A percentile compares a stretch with the other conserved stretches of the same genome.
phyloP scores from a whole-genome alignment of 2,888 invertebrate species.

The Heterodera filipjevi region DNA sequence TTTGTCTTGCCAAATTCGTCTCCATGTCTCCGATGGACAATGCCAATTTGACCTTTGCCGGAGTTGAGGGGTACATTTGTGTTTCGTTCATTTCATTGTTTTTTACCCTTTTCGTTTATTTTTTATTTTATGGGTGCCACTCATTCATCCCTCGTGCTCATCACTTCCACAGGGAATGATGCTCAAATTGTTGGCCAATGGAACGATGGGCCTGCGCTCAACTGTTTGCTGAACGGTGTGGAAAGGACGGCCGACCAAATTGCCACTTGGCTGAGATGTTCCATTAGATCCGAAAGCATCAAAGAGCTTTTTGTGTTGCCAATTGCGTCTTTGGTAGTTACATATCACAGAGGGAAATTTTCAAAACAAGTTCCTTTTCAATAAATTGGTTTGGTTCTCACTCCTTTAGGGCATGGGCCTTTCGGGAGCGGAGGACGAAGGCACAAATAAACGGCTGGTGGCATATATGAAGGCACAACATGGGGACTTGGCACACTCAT shows the following conservation, averaged over 20 bases:
- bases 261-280: conserved; percentile 38
- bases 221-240: conserved; percentile 50
- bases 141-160: conserved; percentile 49
- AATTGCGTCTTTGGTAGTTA: conserved; percentile 43
- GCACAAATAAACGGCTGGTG: conserved; percentile 48
- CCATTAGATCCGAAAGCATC: conserved; percentile 24
- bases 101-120: no score
- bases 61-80: conserved; percentile 54
- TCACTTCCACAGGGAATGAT: conserved; percentile 41
- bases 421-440: conserved; percentile 60
- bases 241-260: conserved; percentile 45
- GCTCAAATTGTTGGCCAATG: conserved; percentile 24
- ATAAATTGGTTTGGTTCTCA: neutral
- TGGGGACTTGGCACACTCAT: conserved; percentile 48
- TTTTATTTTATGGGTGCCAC: conserved; percentile 53
- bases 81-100: no score
- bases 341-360: no score
- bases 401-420: conserved; percentile 57
- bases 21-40: conserved; percentile 7
- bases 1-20: conserved; percentile 33
- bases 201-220: conserved; percentile 43
- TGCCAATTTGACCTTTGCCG: conserved; percentile 47
- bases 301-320: conserved; percentile 40
- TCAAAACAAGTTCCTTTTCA: no score
- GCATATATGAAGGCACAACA: conserved; percentile 45